Evolutionary conservation across 2,113 vertebrate species (phyloP).

Genomic region (Myrmecophaga tridactyla): DNA sequence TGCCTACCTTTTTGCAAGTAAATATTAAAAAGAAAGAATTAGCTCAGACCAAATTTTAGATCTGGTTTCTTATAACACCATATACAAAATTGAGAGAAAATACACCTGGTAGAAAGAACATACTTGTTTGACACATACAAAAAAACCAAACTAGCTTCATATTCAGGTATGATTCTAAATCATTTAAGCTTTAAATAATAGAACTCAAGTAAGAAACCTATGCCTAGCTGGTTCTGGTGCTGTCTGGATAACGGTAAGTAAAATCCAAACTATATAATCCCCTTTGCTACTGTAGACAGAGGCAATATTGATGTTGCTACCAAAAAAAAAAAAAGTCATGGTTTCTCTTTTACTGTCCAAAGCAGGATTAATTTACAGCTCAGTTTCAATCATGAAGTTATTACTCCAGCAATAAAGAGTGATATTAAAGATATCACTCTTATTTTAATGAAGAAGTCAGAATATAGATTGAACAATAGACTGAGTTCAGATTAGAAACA

Average conservation of each 20-base stretch:
- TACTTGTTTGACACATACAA: background rate
- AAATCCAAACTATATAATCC: background rate
- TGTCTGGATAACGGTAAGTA: background rate
- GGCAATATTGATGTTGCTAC: background rate
- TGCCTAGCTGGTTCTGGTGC: background rate
- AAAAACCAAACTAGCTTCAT: background rate
- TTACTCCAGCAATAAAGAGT: background rate
- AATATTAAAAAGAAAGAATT: background rate
- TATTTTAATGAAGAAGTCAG: background rate
- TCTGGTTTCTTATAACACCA: background rate
- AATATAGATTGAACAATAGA: background rate
- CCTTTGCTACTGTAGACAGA: background rate
- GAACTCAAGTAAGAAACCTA: background rate
- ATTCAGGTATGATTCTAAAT: background rate
- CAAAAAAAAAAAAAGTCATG: background rate
- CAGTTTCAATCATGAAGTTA: slow-evolving; percentile 11
- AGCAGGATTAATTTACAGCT: background rate
- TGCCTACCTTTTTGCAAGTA: background rate
- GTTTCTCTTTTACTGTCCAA: background rate
- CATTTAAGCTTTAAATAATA: background rate
- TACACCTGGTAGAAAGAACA: background rate
- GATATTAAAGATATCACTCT: background rate
- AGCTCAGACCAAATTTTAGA: background rate
- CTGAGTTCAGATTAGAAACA: background rate
- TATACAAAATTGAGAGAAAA: background rate